Evolutionary conservation across 2,888 invertebrate genomes (phyloP).

Genomic region (Euzophera pinguis): DNA sequence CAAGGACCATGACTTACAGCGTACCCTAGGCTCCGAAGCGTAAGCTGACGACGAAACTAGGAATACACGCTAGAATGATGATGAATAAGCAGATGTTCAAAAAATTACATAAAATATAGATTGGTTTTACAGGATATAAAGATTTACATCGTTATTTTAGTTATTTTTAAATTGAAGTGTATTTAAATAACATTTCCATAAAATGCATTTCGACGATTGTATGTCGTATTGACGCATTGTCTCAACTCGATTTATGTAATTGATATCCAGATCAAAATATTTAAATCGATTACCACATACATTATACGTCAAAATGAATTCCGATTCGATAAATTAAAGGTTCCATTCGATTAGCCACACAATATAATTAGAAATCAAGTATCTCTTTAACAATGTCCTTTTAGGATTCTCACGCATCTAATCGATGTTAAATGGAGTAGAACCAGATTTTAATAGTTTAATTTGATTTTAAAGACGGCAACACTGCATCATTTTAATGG

Average conservation of each 20-base stretch:
- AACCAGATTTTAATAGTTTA: slow-evolving; percentile 1
- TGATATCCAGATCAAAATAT: not conserved
- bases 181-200: too few species aligned
- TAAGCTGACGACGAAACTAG: too few species aligned
- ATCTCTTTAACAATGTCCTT: slow-evolving; percentile 6
- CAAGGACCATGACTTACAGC: too few species aligned
- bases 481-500: slow-evolving; percentile 2
- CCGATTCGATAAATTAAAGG: not conserved
- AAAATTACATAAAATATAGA: too few species aligned
- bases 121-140: too few species aligned
- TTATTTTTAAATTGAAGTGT: too few species aligned
- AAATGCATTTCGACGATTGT: too few species aligned
- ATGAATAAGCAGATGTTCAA: too few species aligned
- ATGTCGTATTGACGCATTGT: not conserved
- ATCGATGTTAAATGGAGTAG: slow-evolving; percentile 5
- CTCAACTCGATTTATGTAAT: not conserved
- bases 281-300: not conserved
- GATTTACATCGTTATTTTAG: too few species aligned
- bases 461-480: slow-evolving; percentile 8
- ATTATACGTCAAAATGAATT: not conserved
- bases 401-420: slow-evolving; percentile 3
- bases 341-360: slow-evolving; percentile 6
- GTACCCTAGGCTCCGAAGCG: too few species aligned
- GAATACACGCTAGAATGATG: too few species aligned
- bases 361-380: slow-evolving; percentile 2